Conservation (phyloP, 2,797 vertebrate species). For the Catharus ustulatus region DNA sequence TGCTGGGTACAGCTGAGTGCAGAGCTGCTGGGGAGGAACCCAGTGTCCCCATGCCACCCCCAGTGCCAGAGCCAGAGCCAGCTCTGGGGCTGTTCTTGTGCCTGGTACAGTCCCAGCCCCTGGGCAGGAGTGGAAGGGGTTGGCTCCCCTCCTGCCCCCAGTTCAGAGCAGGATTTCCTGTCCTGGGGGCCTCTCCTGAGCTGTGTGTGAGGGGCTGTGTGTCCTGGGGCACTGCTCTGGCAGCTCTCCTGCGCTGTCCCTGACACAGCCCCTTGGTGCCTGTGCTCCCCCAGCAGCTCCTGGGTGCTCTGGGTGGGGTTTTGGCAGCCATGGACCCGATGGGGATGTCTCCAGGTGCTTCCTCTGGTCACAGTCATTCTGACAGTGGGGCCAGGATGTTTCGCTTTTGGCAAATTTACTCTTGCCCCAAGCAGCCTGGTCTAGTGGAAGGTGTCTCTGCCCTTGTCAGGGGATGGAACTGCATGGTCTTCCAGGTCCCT, state of each 20-base stretch:
- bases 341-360: neutral
- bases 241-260: neutral
- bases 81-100: neutral
- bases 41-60: fast-evolving
- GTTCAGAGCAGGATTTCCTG: neutral
- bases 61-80: neutral
- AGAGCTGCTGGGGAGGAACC: neutral
- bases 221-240: neutral
- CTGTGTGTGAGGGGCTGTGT: fast-evolving
- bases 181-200: neutral
- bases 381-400: neutral
- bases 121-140: neutral
- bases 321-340: neutral
- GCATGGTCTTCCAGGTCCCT: neutral
- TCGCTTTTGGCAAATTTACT: neutral
- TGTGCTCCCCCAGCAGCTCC: neutral
- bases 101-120: neutral
- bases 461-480: neutral
- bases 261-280: neutral
- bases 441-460: neutral
- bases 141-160: neutral
- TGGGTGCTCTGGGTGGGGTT: neutral
- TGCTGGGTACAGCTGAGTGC: neutral
- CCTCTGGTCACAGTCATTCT: neutral
- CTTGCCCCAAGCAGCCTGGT: neutral